Conservation (phyloP, 2,888 invertebrate species). For the Microdon myrmicae region DNA sequence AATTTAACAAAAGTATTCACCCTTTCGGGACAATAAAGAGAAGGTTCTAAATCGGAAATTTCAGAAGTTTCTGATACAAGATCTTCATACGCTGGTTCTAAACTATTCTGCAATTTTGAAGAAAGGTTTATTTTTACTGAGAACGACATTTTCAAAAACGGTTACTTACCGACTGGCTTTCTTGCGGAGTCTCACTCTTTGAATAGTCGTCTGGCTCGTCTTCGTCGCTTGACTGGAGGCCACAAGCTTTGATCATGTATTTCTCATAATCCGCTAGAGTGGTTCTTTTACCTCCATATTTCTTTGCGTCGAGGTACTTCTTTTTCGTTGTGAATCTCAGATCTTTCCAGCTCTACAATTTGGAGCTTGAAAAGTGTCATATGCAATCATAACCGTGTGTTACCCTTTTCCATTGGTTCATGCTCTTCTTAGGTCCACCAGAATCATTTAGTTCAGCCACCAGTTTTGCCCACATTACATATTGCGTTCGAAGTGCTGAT, state of each 20-base stretch:
- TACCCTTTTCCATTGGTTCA: constrained; percentile 26
- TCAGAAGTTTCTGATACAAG: too few relatives aligned
- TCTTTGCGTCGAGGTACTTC: constrained; percentile 3
- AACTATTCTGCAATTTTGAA: too few relatives aligned
- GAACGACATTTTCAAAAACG: constrained; percentile 3
- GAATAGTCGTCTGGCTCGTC: background rate
- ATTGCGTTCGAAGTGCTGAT: background rate
- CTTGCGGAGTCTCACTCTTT: too few relatives aligned
- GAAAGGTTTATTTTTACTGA: too few relatives aligned
- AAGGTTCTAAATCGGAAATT: too few relatives aligned
- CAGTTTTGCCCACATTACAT: constrained; percentile 5
- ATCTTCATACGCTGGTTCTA: too few relatives aligned
- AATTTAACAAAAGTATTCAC: too few relatives aligned
- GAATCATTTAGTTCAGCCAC: constrained; percentile 2
- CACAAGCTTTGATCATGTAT: constrained; percentile 14
- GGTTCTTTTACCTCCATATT: background rate
- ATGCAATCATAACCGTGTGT: background rate
- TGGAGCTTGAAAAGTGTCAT: background rate
- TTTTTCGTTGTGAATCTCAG: constrained; percentile 12
- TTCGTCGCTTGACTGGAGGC: background rate
- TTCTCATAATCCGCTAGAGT: constrained; percentile 1
- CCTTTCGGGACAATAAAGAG: too few relatives aligned
- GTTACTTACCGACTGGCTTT: background rate
- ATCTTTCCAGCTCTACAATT: constrained; percentile 22
- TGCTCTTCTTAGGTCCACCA: constrained; percentile 13